These are phyloP conservation scores for Morus bassanus DNA, from an alignment of 2,797 vertebrate genomes.

Conservation along the genomic window DNA sequence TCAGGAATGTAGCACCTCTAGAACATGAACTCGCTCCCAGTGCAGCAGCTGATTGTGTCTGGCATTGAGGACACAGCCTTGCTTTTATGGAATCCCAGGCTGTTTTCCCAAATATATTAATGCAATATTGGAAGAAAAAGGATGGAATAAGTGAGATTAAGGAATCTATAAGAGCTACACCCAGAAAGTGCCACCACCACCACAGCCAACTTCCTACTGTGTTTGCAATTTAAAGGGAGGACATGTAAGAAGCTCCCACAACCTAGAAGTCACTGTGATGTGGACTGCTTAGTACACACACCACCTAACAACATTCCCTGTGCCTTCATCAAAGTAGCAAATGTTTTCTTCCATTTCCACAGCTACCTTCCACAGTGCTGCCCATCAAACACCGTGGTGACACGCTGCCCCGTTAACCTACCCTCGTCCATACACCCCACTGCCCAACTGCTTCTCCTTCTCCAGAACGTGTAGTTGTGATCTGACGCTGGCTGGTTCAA, in stretches of 20 bases:
- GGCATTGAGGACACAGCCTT: not conserved
- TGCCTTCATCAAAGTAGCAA: not conserved
- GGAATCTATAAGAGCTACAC: not conserved
- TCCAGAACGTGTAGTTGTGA: fast-evolving
- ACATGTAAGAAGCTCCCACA: not conserved
- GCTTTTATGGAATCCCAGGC: not conserved
- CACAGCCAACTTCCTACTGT: not conserved
- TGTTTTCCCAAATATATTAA: not conserved
- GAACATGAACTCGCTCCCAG: not conserved
- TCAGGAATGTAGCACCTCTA: not conserved
- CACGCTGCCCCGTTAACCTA: not conserved
- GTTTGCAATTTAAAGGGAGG: not conserved
- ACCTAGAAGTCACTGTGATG: not conserved
- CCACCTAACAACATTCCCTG: not conserved
- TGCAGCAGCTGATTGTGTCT: not conserved
- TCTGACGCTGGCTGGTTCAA: not conserved
- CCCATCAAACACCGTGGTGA: no score
- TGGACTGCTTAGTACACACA: not conserved
- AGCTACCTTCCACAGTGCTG: not conserved
- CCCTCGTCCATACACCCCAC: no score
- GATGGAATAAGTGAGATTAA: not conserved
- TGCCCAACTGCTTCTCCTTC: not conserved
- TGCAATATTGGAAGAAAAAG: not conserved
- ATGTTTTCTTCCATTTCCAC: not conserved
- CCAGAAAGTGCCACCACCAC: not conserved